These are phyloP conservation scores for Chamaetylas fuelleborni DNA, from an alignment of 2,113 vertebrate genomes.

Conservation along the genomic window DNA sequence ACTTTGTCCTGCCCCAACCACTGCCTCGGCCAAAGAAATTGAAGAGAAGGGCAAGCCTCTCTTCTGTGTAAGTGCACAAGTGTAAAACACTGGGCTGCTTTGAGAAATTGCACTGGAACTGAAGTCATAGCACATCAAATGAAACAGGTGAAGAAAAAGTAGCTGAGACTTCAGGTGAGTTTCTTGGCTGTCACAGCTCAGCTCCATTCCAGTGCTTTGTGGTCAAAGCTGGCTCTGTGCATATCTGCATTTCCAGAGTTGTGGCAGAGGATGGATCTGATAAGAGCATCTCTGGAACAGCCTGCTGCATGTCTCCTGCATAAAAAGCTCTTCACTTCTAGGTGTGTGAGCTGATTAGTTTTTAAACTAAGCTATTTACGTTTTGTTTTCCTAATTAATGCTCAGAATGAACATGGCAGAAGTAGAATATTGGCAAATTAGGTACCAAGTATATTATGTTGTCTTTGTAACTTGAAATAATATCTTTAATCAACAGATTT, in stretches of 20 bases:
- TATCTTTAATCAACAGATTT: not conserved
- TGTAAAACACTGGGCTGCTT: not conserved
- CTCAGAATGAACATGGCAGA: not conserved
- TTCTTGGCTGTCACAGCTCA: not conserved
- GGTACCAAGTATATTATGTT: not conserved
- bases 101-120: not conserved
- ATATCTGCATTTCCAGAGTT: not conserved
- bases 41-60: not conserved
- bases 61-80: not conserved
- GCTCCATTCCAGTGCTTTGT: not conserved
- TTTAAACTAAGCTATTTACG: not conserved
- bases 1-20: not conserved
- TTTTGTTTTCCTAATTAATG: not conserved
- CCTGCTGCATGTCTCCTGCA: not conserved
- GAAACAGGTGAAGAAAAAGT: not conserved
- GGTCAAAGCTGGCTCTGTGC: not conserved
- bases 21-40: not conserved
- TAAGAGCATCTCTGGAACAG: not conserved
- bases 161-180: not conserved
- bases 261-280: not conserved
- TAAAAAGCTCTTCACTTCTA: not conserved
- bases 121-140: rapidly evolving
- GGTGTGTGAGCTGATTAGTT: not conserved
- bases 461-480: not conserved
- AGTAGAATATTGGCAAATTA: not conserved